Evolutionary conservation across 2,797 vertebrate genomes (phyloP).

Genomic region (Coregonus sp.): DNA sequence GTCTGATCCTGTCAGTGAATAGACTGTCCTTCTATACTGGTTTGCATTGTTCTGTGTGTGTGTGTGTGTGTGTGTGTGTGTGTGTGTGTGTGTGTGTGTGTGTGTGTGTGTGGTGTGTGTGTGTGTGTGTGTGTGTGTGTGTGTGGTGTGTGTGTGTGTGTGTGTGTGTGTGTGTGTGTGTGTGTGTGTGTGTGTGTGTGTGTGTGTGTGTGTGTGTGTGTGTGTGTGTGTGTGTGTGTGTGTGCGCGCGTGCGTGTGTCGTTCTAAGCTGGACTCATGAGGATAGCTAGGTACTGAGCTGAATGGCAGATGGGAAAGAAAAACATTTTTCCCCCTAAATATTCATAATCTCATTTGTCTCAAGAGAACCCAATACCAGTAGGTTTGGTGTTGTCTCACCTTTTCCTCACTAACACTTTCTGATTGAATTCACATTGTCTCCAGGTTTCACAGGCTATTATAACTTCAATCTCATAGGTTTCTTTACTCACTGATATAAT

Average conservation of each 20-base stretch:
- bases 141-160: slow-evolving; percentile 4
- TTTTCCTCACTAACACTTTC: no score
- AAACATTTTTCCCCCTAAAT: not conserved
- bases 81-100: slow-evolving; percentile 15
- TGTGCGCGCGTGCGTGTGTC: not conserved
- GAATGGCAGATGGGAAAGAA: no score
- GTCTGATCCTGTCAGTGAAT: slow-evolving; percentile 52
- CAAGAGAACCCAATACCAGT: not conserved
- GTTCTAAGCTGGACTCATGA: no score
- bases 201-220: slow-evolving; percentile 10
- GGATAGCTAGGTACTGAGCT: no score
- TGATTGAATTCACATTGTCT: no score
- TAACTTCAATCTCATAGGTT: no score
- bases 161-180: slow-evolving; percentile 3
- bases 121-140: slow-evolving; percentile 2
- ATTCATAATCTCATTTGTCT: not conserved
- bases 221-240: not conserved
- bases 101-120: slow-evolving; percentile 2
- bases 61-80: slow-evolving; percentile 7
- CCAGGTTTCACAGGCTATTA: no score
- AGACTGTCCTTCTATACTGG: slow-evolving; percentile 29
- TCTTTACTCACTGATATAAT: no score
- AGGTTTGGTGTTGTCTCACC: no score
- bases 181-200: slow-evolving; percentile 14
- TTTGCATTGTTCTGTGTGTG: slow-evolving; percentile 35